Evolutionary conservation across 2,888 invertebrate species (phyloP).

Genomic region (Pachymerium ferrugineum): DNA sequence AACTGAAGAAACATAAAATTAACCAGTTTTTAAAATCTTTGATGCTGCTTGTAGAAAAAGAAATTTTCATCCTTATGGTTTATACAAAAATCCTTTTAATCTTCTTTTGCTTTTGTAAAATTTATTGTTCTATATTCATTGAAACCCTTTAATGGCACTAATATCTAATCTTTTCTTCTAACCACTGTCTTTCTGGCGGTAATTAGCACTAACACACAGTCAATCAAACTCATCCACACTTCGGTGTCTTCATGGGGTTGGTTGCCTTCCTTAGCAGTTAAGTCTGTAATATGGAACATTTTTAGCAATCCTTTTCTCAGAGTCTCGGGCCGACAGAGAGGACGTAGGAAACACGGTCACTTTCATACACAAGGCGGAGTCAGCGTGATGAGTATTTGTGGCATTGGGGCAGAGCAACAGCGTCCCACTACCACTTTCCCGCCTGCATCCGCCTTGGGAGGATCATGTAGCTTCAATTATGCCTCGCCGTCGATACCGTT

Average conservation of each 20-base stretch:
- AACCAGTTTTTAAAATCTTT: background rate
- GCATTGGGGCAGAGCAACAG: constrained; percentile 2
- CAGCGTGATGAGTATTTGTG: constrained; percentile 11
- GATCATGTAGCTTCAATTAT: background rate
- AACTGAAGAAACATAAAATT: background rate
- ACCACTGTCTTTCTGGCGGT: too few relatives aligned
- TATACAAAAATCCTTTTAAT: too few relatives aligned
- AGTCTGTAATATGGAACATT: constrained; percentile 21
- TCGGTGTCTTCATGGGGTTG: background rate
- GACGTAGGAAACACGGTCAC: constrained; percentile 25
- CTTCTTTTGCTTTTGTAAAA: too few relatives aligned
- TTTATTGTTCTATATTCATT: too few relatives aligned
- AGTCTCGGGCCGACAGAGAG: constrained; percentile 31
- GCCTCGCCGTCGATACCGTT: constrained; percentile 15
- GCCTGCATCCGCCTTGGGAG: background rate
- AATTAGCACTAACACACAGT: background rate
- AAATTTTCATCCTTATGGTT: too few relatives aligned
- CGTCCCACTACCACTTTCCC: constrained; percentile 6
- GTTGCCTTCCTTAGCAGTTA: background rate
- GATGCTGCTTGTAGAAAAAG: too few relatives aligned
- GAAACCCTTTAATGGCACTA: too few relatives aligned
- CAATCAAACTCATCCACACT: background rate
- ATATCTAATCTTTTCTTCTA: too few relatives aligned
- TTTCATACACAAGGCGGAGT: background rate
- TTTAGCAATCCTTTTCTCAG: constrained; percentile 32